Conservation (phyloP, 2,113 vertebrate species). For the Tilapia sparmanii region DNA sequence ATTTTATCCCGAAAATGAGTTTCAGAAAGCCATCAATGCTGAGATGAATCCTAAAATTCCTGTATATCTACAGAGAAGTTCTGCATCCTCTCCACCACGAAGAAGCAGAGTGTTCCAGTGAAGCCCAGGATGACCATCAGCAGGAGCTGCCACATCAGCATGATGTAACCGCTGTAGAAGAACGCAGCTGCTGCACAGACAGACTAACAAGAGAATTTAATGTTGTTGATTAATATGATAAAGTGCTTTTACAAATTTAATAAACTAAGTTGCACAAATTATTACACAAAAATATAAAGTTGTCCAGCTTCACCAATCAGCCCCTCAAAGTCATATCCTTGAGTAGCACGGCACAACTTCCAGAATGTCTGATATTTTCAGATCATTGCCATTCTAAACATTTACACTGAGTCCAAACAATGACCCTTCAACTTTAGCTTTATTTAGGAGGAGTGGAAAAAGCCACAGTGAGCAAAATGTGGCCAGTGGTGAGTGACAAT, state of each 20-base stretch:
- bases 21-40: background rate
- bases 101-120: slow-evolving; percentile 87
- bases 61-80: slow-evolving; percentile 37
- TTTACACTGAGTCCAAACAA: background rate
- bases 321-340: background rate
- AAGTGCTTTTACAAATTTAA: background rate
- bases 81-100: slow-evolving; percentile 79
- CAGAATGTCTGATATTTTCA: background rate
- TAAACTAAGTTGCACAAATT: background rate
- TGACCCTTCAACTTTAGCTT: background rate
- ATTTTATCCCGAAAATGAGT: background rate
- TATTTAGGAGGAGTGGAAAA: background rate
- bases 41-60: slow-evolving; percentile 43
- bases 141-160: slow-evolving; percentile 93
- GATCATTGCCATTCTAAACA: background rate
- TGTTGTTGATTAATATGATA: background rate
- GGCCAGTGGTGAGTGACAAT: background rate
- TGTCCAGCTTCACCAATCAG: background rate
- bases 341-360: background rate
- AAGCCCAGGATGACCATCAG: slow-evolving; percentile 88
- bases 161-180: slow-evolving; percentile 94
- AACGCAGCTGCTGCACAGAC: slow-evolving; percentile 89
- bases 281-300: background rate
- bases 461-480: background rate
- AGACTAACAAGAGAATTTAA: slow-evolving; percentile 72